Evolutionary conservation across 2,888 invertebrate genomes (phyloP).

Genomic region (Proisotoma minuta): DNA sequence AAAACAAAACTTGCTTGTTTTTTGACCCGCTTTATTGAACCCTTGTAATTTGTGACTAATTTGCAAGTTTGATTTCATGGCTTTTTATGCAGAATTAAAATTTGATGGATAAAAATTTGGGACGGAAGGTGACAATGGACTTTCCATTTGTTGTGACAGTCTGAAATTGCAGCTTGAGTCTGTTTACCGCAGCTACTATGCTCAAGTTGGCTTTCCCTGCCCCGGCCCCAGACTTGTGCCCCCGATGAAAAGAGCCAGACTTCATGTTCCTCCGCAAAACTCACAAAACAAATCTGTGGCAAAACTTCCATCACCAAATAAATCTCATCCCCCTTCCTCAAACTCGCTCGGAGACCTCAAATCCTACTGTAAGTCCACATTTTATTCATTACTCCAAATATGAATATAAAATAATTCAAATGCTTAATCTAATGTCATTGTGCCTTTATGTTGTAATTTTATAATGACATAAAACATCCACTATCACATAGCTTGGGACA

Average conservation of each 20-base stretch:
- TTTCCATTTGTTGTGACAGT: slow-evolving; percentile 28
- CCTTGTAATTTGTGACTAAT: too few species aligned
- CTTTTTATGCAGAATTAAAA: slow-evolving; percentile 4
- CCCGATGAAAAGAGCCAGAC: slow-evolving; percentile 60
- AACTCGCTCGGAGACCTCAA: slow-evolving; percentile 59
- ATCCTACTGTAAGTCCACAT: slow-evolving; percentile 60
- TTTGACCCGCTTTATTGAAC: too few species aligned
- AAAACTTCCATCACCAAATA: slow-evolving; percentile 45
- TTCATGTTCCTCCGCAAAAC: slow-evolving; percentile 56
- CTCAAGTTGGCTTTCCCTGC: slow-evolving; percentile 57
- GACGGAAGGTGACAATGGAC: slow-evolving; percentile 13
- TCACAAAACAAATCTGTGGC: slow-evolving; percentile 25
- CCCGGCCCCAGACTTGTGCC: slow-evolving; percentile 59
- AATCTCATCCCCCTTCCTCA: slow-evolving; percentile 51
- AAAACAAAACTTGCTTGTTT: too few species aligned
- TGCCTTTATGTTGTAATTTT: background rate
- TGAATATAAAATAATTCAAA: too few species aligned
- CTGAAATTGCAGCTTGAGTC: slow-evolving; percentile 42
- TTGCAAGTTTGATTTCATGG: background rate
- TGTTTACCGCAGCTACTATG: slow-evolving; percentile 59
- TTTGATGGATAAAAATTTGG: slow-evolving; percentile 14
- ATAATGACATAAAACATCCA: background rate
- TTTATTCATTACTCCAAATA: background rate
- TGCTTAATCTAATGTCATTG: background rate
- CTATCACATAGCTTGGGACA: background rate